These are phyloP conservation scores for Callorhinus ursinus DNA, from an alignment of 2,113 vertebrate species.

Conservation along the genomic window DNA sequence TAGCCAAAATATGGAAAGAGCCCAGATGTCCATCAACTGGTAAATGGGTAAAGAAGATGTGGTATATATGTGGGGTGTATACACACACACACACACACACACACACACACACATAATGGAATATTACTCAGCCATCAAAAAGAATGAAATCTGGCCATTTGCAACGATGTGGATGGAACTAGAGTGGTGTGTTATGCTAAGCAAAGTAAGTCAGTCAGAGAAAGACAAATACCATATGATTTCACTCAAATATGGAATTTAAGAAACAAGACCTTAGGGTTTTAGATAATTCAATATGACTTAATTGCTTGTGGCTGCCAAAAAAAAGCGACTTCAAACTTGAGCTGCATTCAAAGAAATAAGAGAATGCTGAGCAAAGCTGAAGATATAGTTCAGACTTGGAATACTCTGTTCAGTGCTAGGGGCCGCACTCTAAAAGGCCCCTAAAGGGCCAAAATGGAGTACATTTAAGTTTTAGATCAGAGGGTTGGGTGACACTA, in stretches of 20 bases:
- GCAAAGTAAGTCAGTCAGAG: not conserved
- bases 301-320: not conserved
- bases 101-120: not conserved
- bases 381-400: not conserved
- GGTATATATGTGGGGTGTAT: not conserved
- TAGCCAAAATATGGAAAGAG: not conserved
- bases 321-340: constrained; percentile 41
- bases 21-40: not conserved
- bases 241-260: not conserved
- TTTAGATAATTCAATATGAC: not conserved
- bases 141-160: not conserved
- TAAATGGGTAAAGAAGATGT: not conserved
- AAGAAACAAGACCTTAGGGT: not conserved
- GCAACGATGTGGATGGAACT: not conserved
- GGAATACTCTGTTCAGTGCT: not conserved
- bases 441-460: not conserved
- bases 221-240: not conserved
- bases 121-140: not conserved
- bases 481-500: not conserved
- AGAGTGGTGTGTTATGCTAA: not conserved
- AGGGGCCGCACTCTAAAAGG: not conserved
- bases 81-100: too few relatives aligned
- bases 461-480: not conserved
- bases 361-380: not conserved
- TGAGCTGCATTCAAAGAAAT: not conserved